Percentiles rank a stretch among this genome's conserved stretches.
Evolutionary conservation across 2,888 invertebrate species (phyloP).

Genomic region (Linhomoeus sp.): DNA sequence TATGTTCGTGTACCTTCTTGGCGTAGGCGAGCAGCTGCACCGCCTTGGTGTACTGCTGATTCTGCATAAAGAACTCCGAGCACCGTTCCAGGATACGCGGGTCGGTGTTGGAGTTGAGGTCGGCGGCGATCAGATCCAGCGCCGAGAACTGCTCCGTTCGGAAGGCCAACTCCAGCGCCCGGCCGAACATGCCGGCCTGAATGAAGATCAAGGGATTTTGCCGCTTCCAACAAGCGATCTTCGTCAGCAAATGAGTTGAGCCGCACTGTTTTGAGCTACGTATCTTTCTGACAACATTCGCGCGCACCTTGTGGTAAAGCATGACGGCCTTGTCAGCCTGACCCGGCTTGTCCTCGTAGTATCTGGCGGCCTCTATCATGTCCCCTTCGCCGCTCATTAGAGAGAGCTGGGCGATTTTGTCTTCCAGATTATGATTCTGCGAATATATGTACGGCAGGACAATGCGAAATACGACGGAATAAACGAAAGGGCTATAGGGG

Average conservation of each 20-base stretch:
- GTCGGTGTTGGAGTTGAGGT: slow-evolving; percentile 63
- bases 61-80: slow-evolving; percentile 58
- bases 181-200: slow-evolving; percentile 46
- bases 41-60: slow-evolving; percentile 77
- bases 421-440: slow-evolving; percentile 53
- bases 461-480: not conserved
- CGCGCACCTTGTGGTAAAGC: slow-evolving; percentile 64
- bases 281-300: not conserved
- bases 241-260: not conserved
- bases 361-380: slow-evolving; percentile 66
- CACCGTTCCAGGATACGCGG: slow-evolving; percentile 65
- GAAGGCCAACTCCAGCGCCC: slow-evolving; percentile 80
- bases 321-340: slow-evolving; percentile 67
- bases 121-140: slow-evolving; percentile 67
- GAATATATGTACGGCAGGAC: not conserved
- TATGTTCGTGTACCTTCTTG: slow-evolving; percentile 42
- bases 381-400: slow-evolving; percentile 56
- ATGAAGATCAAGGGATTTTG: too few relatives aligned
- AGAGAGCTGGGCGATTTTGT: slow-evolving; percentile 73
- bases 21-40: slow-evolving; percentile 74
- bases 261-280: too few relatives aligned
- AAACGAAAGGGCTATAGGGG: slow-evolving; percentile 36
- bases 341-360: slow-evolving; percentile 57
- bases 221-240: too few relatives aligned
- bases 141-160: slow-evolving; percentile 67